Evolutionary conservation across 2,113 vertebrate species (phyloP).

Genomic region (Baryphthengus martii): DNA sequence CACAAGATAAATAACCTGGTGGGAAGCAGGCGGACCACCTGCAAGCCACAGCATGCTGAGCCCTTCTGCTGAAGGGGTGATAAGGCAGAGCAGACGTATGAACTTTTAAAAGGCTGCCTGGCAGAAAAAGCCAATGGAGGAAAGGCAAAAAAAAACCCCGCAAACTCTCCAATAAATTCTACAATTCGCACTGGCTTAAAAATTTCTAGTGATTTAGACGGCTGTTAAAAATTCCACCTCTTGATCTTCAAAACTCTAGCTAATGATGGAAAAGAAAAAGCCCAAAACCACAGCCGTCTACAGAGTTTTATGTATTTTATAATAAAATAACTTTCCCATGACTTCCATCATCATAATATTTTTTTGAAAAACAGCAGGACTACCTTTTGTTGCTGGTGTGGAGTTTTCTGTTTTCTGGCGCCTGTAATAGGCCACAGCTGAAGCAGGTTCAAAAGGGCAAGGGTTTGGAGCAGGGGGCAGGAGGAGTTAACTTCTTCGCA

Average conservation of each 20-base stretch:
- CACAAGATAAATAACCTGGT: not conserved
- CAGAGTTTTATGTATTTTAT: not conserved
- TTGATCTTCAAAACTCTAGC: slow-evolving; percentile 18
- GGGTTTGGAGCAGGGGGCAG: not conserved
- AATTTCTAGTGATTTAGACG: not conserved
- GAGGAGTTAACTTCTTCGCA: slow-evolving; percentile 9
- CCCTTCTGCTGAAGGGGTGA: not conserved
- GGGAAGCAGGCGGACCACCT: not conserved
- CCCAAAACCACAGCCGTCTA: slow-evolving; percentile 7
- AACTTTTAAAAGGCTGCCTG: slow-evolving; percentile 20
- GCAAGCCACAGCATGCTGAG: not conserved
- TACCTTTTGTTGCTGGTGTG: not conserved
- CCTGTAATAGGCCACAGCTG: slow-evolving; percentile 31
- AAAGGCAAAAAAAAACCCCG: not conserved
- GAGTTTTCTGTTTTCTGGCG: slow-evolving; percentile 11
- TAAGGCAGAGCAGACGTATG: not conserved
- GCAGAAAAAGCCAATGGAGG: not conserved
- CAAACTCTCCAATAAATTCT: slow-evolving; percentile 6
- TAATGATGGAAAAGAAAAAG: slow-evolving; percentile 53
- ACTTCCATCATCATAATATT: slow-evolving; percentile 15
- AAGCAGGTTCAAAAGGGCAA: slow-evolving; percentile 38
- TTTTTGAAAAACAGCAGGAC: not conserved
- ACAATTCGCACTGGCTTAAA: not conserved
- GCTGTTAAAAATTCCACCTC: slow-evolving; percentile 44
- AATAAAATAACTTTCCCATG: slow-evolving; percentile 59